Conservation (phyloP, 2,113 vertebrate genomes). For the Ibidorhyncha struthersii region DNA sequence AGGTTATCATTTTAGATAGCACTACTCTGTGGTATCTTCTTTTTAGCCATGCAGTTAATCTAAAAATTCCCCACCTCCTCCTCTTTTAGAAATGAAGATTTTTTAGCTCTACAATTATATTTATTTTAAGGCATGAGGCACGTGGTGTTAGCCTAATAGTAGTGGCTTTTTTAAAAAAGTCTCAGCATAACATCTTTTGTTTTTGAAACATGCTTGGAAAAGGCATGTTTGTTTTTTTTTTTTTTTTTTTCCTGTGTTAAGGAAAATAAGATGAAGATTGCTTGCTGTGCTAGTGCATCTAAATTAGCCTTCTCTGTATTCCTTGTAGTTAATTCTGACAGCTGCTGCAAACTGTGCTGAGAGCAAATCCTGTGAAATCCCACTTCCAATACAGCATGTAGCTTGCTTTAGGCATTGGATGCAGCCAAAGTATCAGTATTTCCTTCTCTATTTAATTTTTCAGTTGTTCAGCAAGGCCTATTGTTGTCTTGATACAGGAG, state of each 20-base stretch:
- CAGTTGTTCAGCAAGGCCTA: neutral
- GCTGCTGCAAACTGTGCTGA: neutral
- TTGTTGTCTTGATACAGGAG: neutral
- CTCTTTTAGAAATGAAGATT: neutral
- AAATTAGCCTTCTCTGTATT: neutral
- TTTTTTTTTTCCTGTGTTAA: neutral
- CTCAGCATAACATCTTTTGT: neutral
- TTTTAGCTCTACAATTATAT: neutral
- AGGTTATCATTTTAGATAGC: neutral
- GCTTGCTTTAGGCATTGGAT: neutral
- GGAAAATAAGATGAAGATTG: neutral
- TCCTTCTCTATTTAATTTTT: neutral
- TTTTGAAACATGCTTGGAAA: neutral
- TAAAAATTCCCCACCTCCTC: neutral
- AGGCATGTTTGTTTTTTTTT: neutral
- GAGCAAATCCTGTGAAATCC: neutral
- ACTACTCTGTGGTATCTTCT: neutral
- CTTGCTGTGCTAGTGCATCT: neutral
- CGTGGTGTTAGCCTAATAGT: neutral
- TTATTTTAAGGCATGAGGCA: neutral
- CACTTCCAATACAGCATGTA: accelerated
- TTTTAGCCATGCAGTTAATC: neutral
- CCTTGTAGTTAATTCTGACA: neutral
- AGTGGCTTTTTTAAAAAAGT: neutral
- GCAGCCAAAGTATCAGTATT: neutral